Evolutionary conservation across 2,888 invertebrate species (phyloP).

Genomic region (Nipponacmea schrenckii): DNA sequence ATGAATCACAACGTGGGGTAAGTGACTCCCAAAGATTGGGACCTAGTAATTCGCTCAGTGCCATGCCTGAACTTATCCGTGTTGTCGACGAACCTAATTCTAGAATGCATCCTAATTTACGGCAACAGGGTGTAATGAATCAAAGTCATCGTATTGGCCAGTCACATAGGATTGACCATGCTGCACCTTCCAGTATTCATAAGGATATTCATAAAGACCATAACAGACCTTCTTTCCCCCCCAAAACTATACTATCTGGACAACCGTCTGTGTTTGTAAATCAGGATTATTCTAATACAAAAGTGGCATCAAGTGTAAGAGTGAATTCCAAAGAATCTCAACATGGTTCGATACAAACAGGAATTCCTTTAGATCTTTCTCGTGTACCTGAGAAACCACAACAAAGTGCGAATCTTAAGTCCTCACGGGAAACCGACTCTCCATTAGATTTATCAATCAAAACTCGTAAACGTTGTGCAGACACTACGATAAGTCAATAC

Average conservation of each 20-base stretch:
- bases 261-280: not conserved
- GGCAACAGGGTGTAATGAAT: too few relatives aligned
- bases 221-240: not conserved
- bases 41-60: not conserved
- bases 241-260: not conserved
- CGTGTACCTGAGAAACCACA: constrained; percentile 2
- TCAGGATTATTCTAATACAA: not conserved
- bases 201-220: constrained; percentile 3
- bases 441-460: constrained; percentile 28
- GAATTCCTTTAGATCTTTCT: constrained; percentile 22
- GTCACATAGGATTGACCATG: not conserved
- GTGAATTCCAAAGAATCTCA: not conserved
- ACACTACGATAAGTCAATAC: constrained; percentile 19
- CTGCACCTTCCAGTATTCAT: not conserved
- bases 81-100: not conserved
- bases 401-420: not conserved
- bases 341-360: constrained; percentile 10
- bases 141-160: too few relatives aligned
- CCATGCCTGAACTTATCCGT: not conserved
- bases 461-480: constrained; percentile 25
- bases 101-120: too few relatives aligned
- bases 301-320: not conserved
- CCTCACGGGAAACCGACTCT: constrained; percentile 13
- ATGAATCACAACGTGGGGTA: not conserved
- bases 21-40: not conserved